Evolutionary conservation across 1,140 invertebrate species (phyloP).

Genomic region (Calephelis virginiensis): DNA sequence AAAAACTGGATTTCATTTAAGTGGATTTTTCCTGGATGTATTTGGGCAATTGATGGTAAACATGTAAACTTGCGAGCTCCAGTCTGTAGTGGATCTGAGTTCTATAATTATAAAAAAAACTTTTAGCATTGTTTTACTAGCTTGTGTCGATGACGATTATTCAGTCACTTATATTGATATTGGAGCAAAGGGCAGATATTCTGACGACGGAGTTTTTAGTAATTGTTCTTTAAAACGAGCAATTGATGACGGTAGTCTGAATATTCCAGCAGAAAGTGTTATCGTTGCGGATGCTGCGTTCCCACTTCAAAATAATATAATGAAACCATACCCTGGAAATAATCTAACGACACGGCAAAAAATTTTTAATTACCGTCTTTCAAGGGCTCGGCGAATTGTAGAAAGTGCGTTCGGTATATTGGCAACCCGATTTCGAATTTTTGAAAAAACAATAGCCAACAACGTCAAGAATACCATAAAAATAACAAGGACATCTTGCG

Average conservation of each 20-base stretch:
- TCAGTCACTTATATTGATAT: not conserved
- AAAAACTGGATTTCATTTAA: not conserved
- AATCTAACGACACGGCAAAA: conserved; percentile 23
- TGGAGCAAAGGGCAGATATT: conserved; percentile 18
- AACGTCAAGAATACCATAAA: conserved; percentile 12
- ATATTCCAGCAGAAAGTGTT: conserved; percentile 18
- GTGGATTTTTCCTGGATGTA: conserved; percentile 15
- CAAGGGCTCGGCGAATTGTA: not conserved
- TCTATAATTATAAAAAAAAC: conserved; percentile 3
- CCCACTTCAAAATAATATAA: conserved; percentile 18
- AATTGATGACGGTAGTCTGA: conserved; percentile 10
- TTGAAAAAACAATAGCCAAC: conserved; percentile 12
- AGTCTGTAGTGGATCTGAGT: not conserved
- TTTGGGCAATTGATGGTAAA: not conserved
- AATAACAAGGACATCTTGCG: conserved; percentile 17
- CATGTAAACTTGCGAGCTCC: not conserved
- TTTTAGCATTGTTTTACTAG: conserved; percentile 12
- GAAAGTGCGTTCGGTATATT: conserved; percentile 4
- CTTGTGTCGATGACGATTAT: conserved; percentile 22
- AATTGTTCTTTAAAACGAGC: conserved; percentile 20
- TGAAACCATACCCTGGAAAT: conserved; percentile 21
- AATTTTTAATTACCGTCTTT: conserved; percentile 16
- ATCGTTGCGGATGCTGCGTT: conserved; percentile 9
- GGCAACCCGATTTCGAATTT: conserved; percentile 17
- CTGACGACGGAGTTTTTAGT: conserved; percentile 8